phyloP scores from a whole-genome alignment of 2,888 invertebrate genomes.

The Nasonovia ribisnigri region DNA sequence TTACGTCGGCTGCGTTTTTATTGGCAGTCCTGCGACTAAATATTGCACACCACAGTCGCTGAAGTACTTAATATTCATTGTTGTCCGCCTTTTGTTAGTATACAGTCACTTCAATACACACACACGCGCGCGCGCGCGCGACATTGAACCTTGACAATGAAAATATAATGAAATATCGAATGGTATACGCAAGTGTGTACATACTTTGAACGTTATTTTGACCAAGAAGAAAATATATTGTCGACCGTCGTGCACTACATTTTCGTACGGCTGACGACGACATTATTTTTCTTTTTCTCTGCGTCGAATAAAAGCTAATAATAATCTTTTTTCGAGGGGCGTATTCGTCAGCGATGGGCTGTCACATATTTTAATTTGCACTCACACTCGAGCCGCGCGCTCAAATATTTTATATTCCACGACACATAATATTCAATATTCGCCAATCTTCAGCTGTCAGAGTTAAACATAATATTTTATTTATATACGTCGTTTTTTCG shows the following conservation, averaged over 20 bases:
- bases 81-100: background rate
- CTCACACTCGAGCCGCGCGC: background rate
- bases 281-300: background rate
- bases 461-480: slow-evolving; percentile 12
- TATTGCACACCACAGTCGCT: background rate
- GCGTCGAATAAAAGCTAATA: slow-evolving; percentile 10
- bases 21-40: background rate
- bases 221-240: slow-evolving; percentile 9
- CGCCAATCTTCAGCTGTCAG: slow-evolving; percentile 26
- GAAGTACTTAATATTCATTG: slow-evolving; percentile 10
- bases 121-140: too few relatives aligned
- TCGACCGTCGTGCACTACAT: background rate
- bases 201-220: background rate
- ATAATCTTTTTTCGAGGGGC: slow-evolving; percentile 25
- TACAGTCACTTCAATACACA: background rate
- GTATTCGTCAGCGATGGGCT: background rate
- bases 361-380: slow-evolving; percentile 16
- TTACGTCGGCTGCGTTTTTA: background rate
- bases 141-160: background rate
- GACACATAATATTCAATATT: background rate
- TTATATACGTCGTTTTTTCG: background rate
- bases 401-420: background rate
- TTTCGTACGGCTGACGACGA: background rate
- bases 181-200: background rate
- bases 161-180: slow-evolving; percentile 19